Evolutionary conservation across 2,113 vertebrate genomes (phyloP).

Genomic region (Ciconia maguari): DNA sequence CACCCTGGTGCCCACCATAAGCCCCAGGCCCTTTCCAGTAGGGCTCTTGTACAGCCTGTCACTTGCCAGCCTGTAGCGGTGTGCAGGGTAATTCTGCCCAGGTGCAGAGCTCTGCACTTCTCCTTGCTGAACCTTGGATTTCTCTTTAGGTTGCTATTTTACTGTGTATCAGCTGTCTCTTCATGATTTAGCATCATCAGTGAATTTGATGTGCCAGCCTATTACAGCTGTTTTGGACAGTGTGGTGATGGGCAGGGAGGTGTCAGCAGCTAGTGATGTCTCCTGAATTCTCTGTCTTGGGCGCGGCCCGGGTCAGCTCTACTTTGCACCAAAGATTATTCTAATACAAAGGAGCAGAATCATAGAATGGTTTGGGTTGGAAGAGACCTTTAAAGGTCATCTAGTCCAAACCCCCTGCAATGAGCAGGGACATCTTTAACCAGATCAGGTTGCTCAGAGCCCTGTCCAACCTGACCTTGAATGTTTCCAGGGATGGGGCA

Average conservation of each 20-base stretch:
- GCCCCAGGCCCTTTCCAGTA: not conserved
- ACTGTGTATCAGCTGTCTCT: not conserved
- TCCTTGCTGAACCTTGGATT: not conserved
- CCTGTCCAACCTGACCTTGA: not conserved
- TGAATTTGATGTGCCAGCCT: not conserved
- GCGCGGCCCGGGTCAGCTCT: not conserved
- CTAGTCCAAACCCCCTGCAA: not conserved
- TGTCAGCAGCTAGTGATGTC: not conserved
- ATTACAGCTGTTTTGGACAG: not conserved
- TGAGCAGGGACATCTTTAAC: not conserved
- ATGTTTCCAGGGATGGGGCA: not conserved
- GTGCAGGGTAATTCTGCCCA: not conserved
- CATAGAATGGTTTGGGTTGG: not conserved
- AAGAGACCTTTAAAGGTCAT: not conserved
- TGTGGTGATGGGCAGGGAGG: not conserved
- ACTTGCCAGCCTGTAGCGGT: not conserved
- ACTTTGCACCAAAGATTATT: not conserved
- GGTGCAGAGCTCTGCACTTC: not conserved
- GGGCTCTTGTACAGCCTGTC: not conserved
- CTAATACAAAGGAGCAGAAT: not conserved
- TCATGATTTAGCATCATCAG: not conserved
- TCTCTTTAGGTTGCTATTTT: not conserved
- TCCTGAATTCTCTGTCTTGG: not conserved
- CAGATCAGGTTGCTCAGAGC: not conserved
- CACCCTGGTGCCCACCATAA: not conserved